Evolutionary conservation across 2,888 invertebrate genomes (phyloP).

Genomic region (Rhagonycha lutea): DNA sequence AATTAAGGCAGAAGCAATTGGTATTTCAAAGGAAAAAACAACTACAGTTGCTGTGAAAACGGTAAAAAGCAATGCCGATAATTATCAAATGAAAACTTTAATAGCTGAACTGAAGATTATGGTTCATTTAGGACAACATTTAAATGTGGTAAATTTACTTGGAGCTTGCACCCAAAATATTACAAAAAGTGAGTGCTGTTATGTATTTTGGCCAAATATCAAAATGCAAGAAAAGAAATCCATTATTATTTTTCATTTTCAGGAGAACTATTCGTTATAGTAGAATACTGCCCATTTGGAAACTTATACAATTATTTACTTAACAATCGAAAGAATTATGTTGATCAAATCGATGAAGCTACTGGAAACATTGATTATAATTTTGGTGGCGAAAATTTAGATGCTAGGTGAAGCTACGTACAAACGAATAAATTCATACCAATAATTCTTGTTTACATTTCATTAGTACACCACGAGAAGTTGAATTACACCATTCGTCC

Average conservation of each 20-base stretch:
- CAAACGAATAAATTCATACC: slow-evolving; percentile 22
- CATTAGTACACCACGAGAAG: neutral
- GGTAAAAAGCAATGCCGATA: slow-evolving; percentile 87
- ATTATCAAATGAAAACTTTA: slow-evolving; percentile 81
- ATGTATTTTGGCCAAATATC: too few relatives aligned
- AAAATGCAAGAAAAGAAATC: too few relatives aligned
- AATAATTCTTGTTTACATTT: too few relatives aligned
- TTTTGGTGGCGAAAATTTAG: slow-evolving; percentile 63
- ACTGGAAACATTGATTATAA: slow-evolving; percentile 72
- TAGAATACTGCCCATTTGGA: slow-evolving; percentile 93
- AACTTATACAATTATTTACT: slow-evolving; percentile 88
- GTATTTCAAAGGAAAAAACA: slow-evolving; percentile 72
- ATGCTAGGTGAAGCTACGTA: slow-evolving; percentile 57
- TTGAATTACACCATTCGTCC: too few relatives aligned
- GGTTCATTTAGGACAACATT: slow-evolving; percentile 91
- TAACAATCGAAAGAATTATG: slow-evolving; percentile 79
- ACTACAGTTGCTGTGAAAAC: slow-evolving; percentile 94
- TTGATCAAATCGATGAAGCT: slow-evolving; percentile 75
- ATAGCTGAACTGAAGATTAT: slow-evolving; percentile 94
- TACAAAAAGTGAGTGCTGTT: slow-evolving; percentile 79
- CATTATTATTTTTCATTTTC: slow-evolving; percentile 30
- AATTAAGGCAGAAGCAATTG: slow-evolving; percentile 81
- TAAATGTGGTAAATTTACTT: slow-evolving; percentile 92
- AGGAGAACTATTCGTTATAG: slow-evolving; percentile 90
- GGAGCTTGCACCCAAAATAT: slow-evolving; percentile 94